Evolutionary conservation across 2,113 vertebrate genomes (phyloP).

Genomic region (Channa maculata): DNA sequence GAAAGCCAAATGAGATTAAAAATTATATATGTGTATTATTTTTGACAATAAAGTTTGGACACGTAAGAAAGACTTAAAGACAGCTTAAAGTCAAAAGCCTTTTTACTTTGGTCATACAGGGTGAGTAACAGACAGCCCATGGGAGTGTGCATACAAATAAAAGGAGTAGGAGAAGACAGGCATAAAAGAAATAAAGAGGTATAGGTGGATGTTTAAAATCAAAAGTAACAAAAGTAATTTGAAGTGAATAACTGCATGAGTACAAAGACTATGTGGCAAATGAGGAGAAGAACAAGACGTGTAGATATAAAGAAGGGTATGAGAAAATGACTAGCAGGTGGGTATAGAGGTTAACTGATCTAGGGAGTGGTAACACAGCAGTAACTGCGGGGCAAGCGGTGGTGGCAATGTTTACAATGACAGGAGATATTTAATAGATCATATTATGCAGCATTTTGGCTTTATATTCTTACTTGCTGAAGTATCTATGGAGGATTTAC

Average conservation of each 20-base stretch:
- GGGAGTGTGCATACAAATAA: slow-evolving; percentile 3
- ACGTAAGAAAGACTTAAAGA: slow-evolving; percentile 4
- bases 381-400: too few relatives aligned
- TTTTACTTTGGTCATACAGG: neutral
- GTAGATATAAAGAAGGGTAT: too few relatives aligned
- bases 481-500: too few relatives aligned
- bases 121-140: neutral
- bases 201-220: neutral
- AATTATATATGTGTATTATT: too few relatives aligned
- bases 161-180: neutral
- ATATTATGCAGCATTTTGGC: too few relatives aligned
- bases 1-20: too few relatives aligned
- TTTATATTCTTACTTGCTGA: too few relatives aligned
- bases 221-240: neutral
- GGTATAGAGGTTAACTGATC: too few relatives aligned
- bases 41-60: neutral
- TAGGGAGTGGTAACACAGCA: too few relatives aligned
- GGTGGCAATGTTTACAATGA: too few relatives aligned
- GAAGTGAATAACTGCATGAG: neutral
- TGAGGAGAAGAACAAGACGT: neutral
- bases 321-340: too few relatives aligned
- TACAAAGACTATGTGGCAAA: neutral
- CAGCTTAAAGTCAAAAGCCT: slow-evolving; percentile 2
- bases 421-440: too few relatives aligned
- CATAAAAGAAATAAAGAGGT: slow-evolving; percentile 3